Evolutionary conservation across 2,888 invertebrate species (phyloP), one percentile per base, ranked within the genome.

Genomic region (Lomographa bimaculata): DNA sequence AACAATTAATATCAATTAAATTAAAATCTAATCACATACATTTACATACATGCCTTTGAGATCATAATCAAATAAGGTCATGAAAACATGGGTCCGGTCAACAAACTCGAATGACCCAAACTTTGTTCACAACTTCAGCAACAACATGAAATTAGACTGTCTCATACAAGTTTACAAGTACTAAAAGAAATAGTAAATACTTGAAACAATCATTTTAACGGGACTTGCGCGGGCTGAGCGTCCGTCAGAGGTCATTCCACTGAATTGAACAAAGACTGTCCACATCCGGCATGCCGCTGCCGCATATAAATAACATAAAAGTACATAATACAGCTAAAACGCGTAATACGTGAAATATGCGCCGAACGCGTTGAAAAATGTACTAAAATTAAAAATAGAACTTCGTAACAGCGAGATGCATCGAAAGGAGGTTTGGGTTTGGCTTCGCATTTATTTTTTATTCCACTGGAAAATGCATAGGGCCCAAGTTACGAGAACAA

Each of bases 181-280:
- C n/a, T n/a, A n/a, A n/a, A n/a, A n/a, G 14, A 30, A 27, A 6
- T 23, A 17, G 24, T 37, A 26, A 54, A 51, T 57, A 58, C 52
- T 54, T 57, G 56, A 63, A 62, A 62, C 55, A 55, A 64, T 57
- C 45, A 53, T 55, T 42, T 51, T 75, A 80, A 78, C 79, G 77
- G 79, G 60, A 61, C 47, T 24, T 6, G 3, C 54, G 41, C 52
- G 60, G 54, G 76, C 74, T 78, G 68, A 73, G 39, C 73, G 71
- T 42, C 73, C 72, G 60, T 57, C 48, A 48, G 60, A 68, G 79
- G 79, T 79, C 78, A 65, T 66, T 67, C 76, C 60, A 72, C 71
- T 63, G 50, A 50, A 49, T 29, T 53, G 26, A 60, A 77, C 74
- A 75, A 77, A 74, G 72, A 59, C 64, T 59, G 50, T 40, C 47